Base-by-base conservation (phyloP, 30 jellyfish, hydroid and myxozoan species). In the Aurelia aurita region DNA sequence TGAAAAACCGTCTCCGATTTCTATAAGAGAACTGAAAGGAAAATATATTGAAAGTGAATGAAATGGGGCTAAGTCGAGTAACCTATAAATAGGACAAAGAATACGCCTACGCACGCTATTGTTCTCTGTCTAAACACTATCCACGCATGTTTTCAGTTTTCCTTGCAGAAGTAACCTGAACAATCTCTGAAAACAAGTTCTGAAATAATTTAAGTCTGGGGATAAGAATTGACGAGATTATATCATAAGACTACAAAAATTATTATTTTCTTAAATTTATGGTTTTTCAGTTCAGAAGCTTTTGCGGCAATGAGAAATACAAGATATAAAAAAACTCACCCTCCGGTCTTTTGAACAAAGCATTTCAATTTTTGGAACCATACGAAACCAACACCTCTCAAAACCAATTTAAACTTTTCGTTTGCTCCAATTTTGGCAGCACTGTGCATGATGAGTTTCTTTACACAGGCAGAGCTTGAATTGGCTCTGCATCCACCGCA, bases 401-500 rank as follows among this genome's bases (percentile, higher is more conserved):
- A 13, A 23, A 23, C 23, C 19, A 69, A 16, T 2, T 12, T 31
- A 32, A 82, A 67, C 28, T 20, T 58, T 13, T 69, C 64, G 59
- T 32, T 53, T 9, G 39, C 46, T 22, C 62, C 72, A 19, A 82
- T 70, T 32, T 20, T 77, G 22, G 44, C 21, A 11, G 26, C 79
- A 59, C 71, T 82, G 62, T 3, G 6, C 79, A 82, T 28, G 3
- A 67, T 26, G 5, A 82, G 28, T 20, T 63, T 65, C 85, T 68
- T 82, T 12, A 59, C 61, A 39, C 91, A 82, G 4, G 46, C 49
- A 5, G 79, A 62, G 12, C 73, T 65, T 16, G 85, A 46, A 35
- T 69, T 68, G 71, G 78, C 77, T n/a, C 19, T 57, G 70, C 91
- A 82, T 5, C 9, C 46, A 19, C 91, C 91, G 49, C 91, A 82